A percentile compares a stretch with the other conserved stretches of the same genome.
These are phyloP conservation scores for Natator depressus DNA, from an alignment of 2,113 vertebrate genomes.

Conservation along the genomic window DNA sequence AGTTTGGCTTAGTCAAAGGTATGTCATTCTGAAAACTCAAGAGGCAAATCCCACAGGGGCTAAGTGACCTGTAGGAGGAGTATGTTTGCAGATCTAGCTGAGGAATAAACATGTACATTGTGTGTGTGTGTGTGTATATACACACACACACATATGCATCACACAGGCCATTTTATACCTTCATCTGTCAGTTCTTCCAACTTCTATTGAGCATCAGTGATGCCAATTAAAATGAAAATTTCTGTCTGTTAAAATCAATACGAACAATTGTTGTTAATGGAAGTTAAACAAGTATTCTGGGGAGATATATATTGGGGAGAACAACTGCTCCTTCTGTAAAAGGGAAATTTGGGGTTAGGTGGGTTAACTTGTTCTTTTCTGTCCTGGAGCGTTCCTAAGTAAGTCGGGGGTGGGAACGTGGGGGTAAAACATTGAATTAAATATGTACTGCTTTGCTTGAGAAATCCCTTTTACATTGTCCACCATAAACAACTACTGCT, in stretches of 20 bases:
- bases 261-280: not conserved
- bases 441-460: not conserved
- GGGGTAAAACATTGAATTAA: not conserved
- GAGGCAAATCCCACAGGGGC: conserved; percentile 29
- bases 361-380: not conserved
- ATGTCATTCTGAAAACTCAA: conserved; percentile 42
- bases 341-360: not conserved
- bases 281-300: not conserved
- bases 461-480: not conserved
- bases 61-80: conserved; percentile 48
- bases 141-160: not conserved
- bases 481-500: not conserved
- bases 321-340: not conserved
- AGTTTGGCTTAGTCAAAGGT: conserved; percentile 18
- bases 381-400: not conserved
- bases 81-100: conserved; percentile 30
- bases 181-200: not conserved
- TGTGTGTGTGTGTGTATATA: not conserved
- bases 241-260: not conserved
- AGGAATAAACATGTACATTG: not conserved
- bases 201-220: not conserved
- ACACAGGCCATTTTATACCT: conserved; percentile 11
- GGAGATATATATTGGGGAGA: not conserved
- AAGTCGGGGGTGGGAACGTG: not conserved
- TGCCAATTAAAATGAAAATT: not conserved